These are phyloP conservation scores for Drosophila parabipectinata DNA, from an alignment of 1,140 invertebrate species.

Conservation along the genomic window DNA sequence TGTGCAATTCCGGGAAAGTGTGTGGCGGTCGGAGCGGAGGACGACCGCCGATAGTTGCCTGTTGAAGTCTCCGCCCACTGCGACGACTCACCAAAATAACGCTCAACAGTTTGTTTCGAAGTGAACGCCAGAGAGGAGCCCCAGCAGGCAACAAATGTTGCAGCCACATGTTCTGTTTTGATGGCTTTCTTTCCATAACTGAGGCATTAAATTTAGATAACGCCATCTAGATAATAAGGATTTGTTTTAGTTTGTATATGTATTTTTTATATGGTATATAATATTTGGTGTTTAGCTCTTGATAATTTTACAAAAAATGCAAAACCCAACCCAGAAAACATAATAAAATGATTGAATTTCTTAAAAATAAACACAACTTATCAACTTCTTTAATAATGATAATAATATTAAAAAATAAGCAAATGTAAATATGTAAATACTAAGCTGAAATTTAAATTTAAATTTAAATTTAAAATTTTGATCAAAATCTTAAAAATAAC, in stretches of 20 bases:
- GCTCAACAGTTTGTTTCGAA: conserved; percentile 77
- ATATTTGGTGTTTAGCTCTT: too few species aligned
- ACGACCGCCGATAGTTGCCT: conserved; percentile 48
- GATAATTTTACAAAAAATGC: too few species aligned
- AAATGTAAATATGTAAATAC: too few species aligned
- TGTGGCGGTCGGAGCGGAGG: conserved; percentile 13
- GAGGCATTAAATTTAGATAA: not conserved
- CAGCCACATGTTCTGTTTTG: conserved; percentile 46
- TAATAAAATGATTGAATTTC: too few species aligned
- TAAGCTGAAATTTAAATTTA: too few species aligned
- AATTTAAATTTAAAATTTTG: too few species aligned
- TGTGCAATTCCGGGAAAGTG: conserved; percentile 61
- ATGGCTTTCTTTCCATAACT: not conserved
- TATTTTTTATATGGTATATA: not conserved
- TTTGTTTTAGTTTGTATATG: not conserved
- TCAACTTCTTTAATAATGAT: too few species aligned
- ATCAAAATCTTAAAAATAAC: too few species aligned
- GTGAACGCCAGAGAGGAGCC: not conserved
- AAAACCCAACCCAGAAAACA: too few species aligned
- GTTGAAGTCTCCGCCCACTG: conserved; percentile 60
- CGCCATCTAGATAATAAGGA: not conserved
- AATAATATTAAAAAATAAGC: too few species aligned
- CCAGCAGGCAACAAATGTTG: conserved; percentile 21
- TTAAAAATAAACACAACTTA: too few species aligned
- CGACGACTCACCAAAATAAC: conserved; percentile 70